Conservation (phyloP, 2,113 vertebrate genomes). For the Engraulis encrasicolus region DNA sequence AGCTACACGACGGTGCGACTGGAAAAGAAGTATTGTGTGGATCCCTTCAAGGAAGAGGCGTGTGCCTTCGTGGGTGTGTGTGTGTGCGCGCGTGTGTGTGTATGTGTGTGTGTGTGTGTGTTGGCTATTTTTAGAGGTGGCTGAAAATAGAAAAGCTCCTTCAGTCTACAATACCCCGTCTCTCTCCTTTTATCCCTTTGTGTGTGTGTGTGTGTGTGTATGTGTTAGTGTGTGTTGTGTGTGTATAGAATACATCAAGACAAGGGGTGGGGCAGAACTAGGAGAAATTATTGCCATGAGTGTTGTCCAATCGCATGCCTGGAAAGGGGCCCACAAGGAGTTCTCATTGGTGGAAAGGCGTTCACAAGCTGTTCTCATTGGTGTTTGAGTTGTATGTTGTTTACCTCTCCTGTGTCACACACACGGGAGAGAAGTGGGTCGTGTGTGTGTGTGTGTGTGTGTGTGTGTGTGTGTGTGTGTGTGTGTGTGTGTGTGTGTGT, state of each 20-base stretch:
- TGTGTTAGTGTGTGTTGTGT: background rate
- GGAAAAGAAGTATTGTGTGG: too few relatives aligned
- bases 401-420: too few relatives aligned
- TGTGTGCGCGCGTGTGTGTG: too few relatives aligned
- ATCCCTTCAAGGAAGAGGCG: too few relatives aligned
- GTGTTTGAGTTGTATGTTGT: too few relatives aligned
- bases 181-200: too few relatives aligned
- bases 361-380: too few relatives aligned
- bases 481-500: slow-evolving; percentile 12
- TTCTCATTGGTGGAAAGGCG: background rate
- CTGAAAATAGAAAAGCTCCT: background rate
- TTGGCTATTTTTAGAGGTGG: background rate
- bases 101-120: background rate
- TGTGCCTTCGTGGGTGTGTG: too few relatives aligned
- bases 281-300: background rate
- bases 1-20: too few relatives aligned
- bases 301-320: background rate
- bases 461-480: background rate
- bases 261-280: background rate
- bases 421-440: too few relatives aligned
- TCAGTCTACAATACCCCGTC: background rate
- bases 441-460: too few relatives aligned
- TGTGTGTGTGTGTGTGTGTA: too few relatives aligned
- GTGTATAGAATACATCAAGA: background rate
- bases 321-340: background rate